phyloP scores from a whole-genome alignment of 2,113 vertebrate genomes.

The Craseonycteris thonglongyai region DNA sequence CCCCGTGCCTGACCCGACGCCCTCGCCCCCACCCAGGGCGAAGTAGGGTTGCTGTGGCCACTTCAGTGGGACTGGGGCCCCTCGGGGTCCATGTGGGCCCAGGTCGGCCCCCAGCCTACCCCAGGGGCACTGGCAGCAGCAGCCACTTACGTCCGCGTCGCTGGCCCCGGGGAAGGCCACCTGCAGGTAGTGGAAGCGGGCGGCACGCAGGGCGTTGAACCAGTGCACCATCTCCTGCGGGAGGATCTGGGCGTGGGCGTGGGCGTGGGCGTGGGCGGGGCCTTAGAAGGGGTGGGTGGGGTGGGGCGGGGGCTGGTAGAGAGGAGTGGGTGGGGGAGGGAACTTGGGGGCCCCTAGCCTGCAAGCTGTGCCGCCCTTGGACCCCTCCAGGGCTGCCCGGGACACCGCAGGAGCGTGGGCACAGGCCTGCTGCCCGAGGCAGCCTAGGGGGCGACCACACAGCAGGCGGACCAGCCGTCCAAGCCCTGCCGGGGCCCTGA shows the following conservation, averaged over 20 bases:
- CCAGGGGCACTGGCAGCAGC: rapidly evolving
- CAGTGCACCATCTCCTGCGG: constrained; percentile 94
- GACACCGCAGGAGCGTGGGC: no score
- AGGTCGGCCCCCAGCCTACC: not conserved
- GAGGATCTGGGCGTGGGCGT: not conserved
- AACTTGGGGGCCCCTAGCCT: no score
- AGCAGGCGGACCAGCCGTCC: no score
- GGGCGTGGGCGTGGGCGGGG: not conserved
- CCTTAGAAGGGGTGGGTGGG: no score
- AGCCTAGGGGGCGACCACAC: no score
- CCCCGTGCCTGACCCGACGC: not conserved
- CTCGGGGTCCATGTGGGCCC: not conserved
- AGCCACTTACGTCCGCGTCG: constrained; percentile 84
- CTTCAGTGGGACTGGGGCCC: not conserved
- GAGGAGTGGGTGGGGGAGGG: no score
- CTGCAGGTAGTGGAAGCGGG: constrained; percentile 95
- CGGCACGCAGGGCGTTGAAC: constrained; percentile 93
- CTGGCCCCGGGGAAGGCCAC: constrained; percentile 96
- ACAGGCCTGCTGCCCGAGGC: no score
- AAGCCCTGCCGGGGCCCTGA: no score
- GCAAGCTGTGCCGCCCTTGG: not conserved
- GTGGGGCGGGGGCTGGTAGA: no score
- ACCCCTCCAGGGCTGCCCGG: no score
- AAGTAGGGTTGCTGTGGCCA: no score
- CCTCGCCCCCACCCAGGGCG: rapidly evolving